Conservation (phyloP, 64 coral and sea anemone genomes). For the Pocillopora verrucosa region DNA sequence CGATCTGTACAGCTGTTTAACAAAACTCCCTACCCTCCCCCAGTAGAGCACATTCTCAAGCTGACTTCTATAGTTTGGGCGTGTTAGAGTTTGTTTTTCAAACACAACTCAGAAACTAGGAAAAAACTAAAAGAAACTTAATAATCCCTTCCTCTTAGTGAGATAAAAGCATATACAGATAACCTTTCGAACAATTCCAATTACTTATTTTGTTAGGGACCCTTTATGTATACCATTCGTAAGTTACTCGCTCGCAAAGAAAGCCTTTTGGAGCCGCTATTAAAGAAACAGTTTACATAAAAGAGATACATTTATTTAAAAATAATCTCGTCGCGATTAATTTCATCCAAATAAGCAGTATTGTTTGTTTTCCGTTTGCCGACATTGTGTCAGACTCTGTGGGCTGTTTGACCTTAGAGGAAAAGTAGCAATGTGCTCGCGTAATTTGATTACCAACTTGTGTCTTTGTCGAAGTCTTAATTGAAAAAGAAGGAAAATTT, state of each 20-base stretch:
- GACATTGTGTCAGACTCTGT: background rate
- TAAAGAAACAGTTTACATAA: constrained; percentile 11
- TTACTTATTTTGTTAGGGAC: background rate
- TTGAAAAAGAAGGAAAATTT: background rate
- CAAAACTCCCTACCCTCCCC: background rate
- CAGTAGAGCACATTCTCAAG: background rate
- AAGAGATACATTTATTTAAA: background rate
- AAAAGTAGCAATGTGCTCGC: too few relatives aligned
- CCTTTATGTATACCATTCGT: background rate
- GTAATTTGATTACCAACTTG: too few relatives aligned
- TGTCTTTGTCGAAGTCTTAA: too few relatives aligned
- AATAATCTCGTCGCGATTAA: background rate
- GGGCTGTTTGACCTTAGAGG: too few relatives aligned
- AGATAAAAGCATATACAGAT: too few relatives aligned
- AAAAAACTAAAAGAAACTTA: too few relatives aligned
- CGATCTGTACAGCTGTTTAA: background rate
- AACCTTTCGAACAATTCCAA: background rate
- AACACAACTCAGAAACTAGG: background rate
- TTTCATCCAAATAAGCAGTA: background rate
- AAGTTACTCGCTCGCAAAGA: background rate
- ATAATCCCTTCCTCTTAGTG: too few relatives aligned
- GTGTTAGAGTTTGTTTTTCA: background rate
- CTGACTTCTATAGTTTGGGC: background rate
- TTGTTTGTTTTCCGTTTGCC: background rate
- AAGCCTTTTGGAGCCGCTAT: background rate